phyloP scores from a whole-genome alignment of 2,888 invertebrate genomes.

The Lasioglossum lativentre region DNA sequence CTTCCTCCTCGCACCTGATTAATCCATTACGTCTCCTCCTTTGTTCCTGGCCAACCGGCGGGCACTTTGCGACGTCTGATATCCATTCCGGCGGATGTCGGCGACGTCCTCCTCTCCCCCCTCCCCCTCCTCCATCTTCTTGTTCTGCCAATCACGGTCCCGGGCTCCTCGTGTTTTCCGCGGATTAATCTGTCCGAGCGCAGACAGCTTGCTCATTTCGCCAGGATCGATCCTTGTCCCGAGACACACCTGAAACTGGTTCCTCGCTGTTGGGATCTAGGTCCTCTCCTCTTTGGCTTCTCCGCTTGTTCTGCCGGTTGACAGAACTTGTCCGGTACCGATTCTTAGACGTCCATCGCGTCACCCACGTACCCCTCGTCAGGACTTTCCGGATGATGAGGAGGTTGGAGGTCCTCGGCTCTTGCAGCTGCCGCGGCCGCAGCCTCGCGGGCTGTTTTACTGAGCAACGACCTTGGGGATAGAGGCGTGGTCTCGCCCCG shows the following conservation, averaged over 20 bases:
- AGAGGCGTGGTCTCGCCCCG: slow-evolving; percentile 86
- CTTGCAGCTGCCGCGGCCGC: slow-evolving; percentile 86
- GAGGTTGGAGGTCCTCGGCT: slow-evolving; percentile 86
- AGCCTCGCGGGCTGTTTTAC: slow-evolving; percentile 82
- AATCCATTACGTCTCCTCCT: slow-evolving; percentile 66
- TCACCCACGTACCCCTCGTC: slow-evolving; percentile 96
- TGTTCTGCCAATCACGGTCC: slow-evolving; percentile 61
- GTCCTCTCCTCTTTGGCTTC: background rate
- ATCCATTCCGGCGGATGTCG: slow-evolving; percentile 41
- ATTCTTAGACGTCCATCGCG: slow-evolving; percentile 82
- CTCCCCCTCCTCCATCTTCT: slow-evolving; percentile 11
- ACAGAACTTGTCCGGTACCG: background rate
- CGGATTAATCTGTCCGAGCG: slow-evolving; percentile 58
- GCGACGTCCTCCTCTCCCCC: background rate
- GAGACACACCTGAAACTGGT: background rate
- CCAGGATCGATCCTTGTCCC: slow-evolving; percentile 2
- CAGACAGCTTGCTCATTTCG: slow-evolving; percentile 15
- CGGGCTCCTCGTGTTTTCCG: slow-evolving; percentile 40
- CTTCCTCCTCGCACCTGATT: slow-evolving; percentile 61
- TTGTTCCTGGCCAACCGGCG: slow-evolving; percentile 55
- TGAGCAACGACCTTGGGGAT: slow-evolving; percentile 86
- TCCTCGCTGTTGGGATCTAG: background rate
- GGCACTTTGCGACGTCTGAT: slow-evolving; percentile 45
- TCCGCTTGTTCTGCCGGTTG: background rate
- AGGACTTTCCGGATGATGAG: slow-evolving; percentile 90